Evolutionary conservation across 2,888 invertebrate species (phyloP).

Genomic region (Siphlonurus alternatus): DNA sequence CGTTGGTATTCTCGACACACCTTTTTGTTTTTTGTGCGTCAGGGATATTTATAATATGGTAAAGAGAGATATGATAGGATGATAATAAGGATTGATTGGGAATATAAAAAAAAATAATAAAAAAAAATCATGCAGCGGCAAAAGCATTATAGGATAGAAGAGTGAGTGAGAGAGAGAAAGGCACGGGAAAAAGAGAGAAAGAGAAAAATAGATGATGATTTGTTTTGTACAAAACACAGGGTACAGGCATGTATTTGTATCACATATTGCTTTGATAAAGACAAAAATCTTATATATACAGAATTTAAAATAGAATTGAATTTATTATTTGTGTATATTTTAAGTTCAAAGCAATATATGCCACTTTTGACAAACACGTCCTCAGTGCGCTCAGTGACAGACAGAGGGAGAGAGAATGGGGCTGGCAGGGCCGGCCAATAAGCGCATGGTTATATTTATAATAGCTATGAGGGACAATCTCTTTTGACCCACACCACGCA

Average conservation of each 20-base stretch:
- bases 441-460: constrained; percentile 8
- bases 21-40: constrained; percentile 18
- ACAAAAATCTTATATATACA: neutral
- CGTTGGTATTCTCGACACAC: constrained; percentile 93
- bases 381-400: constrained; percentile 49
- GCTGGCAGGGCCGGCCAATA: constrained; percentile 7
- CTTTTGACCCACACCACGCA: constrained; percentile 2
- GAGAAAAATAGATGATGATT: neutral
- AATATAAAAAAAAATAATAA: neutral
- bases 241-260: neutral
- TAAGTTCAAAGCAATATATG: neutral
- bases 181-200: neutral
- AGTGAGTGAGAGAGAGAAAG: neutral
- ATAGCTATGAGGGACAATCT: constrained; percentile 7
- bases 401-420: constrained; percentile 29
- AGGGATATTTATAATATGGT: neutral
- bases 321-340: no score
- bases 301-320: no score
- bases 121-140: neutral
- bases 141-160: neutral
- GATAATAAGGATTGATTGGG: neutral
- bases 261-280: neutral
- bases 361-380: neutral
- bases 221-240: neutral
- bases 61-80: neutral